Percentiles rank a stretch among this genome's conserved stretches.
These are phyloP conservation scores for Trichomalopsis sarcophagae DNA, from an alignment of 1,140 invertebrate species.

Conservation along the genomic window DNA sequence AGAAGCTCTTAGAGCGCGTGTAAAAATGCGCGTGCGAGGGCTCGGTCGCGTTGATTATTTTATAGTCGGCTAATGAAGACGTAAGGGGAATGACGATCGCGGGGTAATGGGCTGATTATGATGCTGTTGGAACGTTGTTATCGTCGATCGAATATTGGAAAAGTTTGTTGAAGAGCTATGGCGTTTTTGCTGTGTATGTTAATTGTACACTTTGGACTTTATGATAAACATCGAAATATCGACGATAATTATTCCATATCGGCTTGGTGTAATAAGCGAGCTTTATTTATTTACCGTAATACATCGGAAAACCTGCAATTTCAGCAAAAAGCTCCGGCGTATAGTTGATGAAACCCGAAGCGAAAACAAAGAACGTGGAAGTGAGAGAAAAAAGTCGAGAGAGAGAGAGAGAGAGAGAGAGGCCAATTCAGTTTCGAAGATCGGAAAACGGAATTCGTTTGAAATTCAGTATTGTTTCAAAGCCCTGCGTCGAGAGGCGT, in stretches of 20 bases:
- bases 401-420: background rate
- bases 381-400: background rate
- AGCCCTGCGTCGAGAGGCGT: background rate
- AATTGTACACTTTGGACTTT: too few relatives aligned
- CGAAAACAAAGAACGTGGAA: background rate
- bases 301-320: too few relatives aligned
- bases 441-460: conserved; percentile 57
- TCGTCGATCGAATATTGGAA: too few relatives aligned
- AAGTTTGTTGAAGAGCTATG: too few relatives aligned
- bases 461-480: conserved; percentile 36
- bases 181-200: too few relatives aligned
- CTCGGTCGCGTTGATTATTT: background rate
- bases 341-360: background rate
- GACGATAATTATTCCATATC: too few relatives aligned
- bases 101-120: background rate
- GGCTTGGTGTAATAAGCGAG: too few relatives aligned
- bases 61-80: conserved; percentile 3
- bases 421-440: conserved; percentile 14
- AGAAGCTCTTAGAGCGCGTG: background rate
- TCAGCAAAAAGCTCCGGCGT: background rate
- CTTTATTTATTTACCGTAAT: too few relatives aligned
- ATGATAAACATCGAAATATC: too few relatives aligned
- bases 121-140: background rate
- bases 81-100: background rate
- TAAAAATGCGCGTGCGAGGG: background rate